phyloP scores from a whole-genome alignment of 2,797 vertebrate genomes.

The Trachops cirrhosus region DNA sequence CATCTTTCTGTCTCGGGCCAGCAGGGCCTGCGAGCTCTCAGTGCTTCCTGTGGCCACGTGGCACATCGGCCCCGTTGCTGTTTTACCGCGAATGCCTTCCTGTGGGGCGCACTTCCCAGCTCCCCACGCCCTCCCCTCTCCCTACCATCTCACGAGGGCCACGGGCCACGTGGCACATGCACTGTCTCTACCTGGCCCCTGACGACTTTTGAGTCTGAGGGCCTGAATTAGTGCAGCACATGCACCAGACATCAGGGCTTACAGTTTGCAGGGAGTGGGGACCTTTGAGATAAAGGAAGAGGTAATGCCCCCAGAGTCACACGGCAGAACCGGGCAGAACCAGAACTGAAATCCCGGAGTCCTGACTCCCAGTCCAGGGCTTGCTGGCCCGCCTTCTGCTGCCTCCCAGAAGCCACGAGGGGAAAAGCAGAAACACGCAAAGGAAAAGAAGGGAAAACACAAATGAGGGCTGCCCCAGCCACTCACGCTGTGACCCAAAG shows the following conservation, averaged over 20 bases:
- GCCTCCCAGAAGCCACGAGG: neutral
- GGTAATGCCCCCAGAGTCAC: neutral
- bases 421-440: neutral
- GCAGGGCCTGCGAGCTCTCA: neutral
- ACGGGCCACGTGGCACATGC: rapidly evolving
- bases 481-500: neutral
- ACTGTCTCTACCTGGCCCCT: neutral
- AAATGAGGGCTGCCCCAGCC: rapidly evolving
- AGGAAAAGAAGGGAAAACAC: neutral
- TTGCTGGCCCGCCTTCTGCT: neutral
- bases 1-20: neutral
- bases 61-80: neutral
- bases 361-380: neutral
- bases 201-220: neutral
- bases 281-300: neutral
- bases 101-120: rapidly evolving
- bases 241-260: neutral
- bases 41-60: rapidly evolving
- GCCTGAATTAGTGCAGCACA: neutral
- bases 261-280: neutral
- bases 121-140: neutral
- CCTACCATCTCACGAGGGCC: rapidly evolving
- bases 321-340: neutral
- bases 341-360: neutral
- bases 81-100: neutral